Percentiles rank a stretch among this genome's conserved stretches.
phyloP scores from a whole-genome alignment of 2,888 invertebrate species.

The Cyrtodaria siliqua region DNA sequence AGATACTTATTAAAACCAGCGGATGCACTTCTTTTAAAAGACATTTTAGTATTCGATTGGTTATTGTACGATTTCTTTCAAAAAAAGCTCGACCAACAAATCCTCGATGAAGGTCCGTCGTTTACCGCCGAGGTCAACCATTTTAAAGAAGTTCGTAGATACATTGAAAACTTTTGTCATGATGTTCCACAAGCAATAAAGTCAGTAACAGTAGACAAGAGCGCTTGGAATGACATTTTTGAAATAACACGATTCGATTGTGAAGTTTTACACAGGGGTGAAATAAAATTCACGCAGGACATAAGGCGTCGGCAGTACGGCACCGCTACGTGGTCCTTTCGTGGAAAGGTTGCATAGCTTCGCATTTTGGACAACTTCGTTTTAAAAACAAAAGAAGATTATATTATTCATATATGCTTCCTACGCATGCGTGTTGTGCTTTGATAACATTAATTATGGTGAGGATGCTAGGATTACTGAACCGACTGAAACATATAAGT shows the following conservation, averaged over 20 bases:
- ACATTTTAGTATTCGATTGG: slow-evolving; percentile 49
- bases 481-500: too few species aligned
- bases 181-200: slow-evolving; percentile 12
- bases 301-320: slow-evolving; percentile 56
- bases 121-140: slow-evolving; percentile 42
- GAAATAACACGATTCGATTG: slow-evolving; percentile 42
- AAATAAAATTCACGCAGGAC: slow-evolving; percentile 52
- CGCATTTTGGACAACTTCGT: too few species aligned
- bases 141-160: slow-evolving; percentile 39
- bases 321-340: slow-evolving; percentile 50
- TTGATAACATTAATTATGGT: too few species aligned
- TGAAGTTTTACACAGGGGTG: slow-evolving; percentile 40
- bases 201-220: slow-evolving; percentile 29
- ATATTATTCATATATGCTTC: too few species aligned
- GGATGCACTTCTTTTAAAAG: slow-evolving; percentile 25
- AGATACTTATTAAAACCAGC: slow-evolving; percentile 22
- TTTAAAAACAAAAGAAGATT: too few species aligned
- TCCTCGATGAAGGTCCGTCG: slow-evolving; percentile 36
- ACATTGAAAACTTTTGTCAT: slow-evolving; percentile 55
- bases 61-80: slow-evolving; percentile 56
- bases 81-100: slow-evolving; percentile 33
- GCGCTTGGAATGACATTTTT: slow-evolving; percentile 49
- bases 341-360: too few species aligned
- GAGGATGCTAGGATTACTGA: too few species aligned
- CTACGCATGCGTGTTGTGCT: too few species aligned